Percentiles rank a stretch among this genome's conserved stretches.
These are phyloP conservation scores for Lipotes vexillifer DNA, from an alignment of 2,113 vertebrate species.

Conservation along the genomic window DNA sequence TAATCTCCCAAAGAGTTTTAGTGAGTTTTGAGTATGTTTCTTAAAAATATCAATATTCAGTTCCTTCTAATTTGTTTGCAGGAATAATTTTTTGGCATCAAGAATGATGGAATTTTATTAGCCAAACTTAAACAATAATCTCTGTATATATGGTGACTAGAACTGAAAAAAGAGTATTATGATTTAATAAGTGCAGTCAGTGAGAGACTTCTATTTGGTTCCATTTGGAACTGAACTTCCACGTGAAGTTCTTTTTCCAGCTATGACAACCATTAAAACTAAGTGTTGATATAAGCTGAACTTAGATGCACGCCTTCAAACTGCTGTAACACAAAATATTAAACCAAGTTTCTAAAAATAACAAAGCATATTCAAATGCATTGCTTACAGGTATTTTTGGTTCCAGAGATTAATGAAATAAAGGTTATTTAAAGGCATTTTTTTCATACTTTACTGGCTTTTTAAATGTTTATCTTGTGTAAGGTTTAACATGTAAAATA, in stretches of 20 bases:
- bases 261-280: background rate
- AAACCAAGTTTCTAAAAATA: background rate
- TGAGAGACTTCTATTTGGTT: background rate
- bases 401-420: background rate
- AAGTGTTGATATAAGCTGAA: background rate
- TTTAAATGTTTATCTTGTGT: background rate
- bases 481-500: background rate
- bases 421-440: background rate
- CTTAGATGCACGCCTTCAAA: background rate
- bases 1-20: background rate
- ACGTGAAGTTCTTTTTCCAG: background rate
- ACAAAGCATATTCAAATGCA: background rate
- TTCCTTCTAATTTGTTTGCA: conserved; percentile 4
- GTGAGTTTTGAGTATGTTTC: background rate
- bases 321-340: background rate
- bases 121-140: background rate
- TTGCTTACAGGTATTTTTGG: background rate
- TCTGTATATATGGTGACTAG: background rate
- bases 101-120: background rate
- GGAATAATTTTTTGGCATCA: background rate
- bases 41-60: background rate
- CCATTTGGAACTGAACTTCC: background rate
- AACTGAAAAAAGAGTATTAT: background rate
- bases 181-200: background rate
- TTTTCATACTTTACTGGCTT: background rate